Conservation (phyloP, 1,140 invertebrate genomes). For the Drosophila kohkoa region DNA sequence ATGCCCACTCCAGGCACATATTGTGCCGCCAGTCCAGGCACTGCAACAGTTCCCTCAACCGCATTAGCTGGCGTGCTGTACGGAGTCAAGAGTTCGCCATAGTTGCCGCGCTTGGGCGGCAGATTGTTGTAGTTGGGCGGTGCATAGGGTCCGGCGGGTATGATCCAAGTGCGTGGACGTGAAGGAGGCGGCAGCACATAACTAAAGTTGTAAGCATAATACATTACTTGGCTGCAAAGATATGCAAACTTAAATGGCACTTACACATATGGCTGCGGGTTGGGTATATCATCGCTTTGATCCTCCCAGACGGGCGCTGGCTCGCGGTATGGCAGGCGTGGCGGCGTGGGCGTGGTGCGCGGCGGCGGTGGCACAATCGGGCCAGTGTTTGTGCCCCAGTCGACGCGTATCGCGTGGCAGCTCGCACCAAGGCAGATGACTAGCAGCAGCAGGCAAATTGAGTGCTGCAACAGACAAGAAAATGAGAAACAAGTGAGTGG, state of each 20-base stretch:
- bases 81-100: conserved; percentile 45
- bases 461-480: conserved; percentile 49
- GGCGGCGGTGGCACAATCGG: conserved; percentile 86
- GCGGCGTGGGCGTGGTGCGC: conserved; percentile 84
- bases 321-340: conserved; percentile 85
- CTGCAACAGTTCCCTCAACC: conserved; percentile 33
- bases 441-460: conserved; percentile 76
- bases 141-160: conserved; percentile 65
- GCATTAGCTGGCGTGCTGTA: conserved; percentile 34
- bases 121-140: conserved; percentile 69
- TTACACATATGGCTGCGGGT: conserved; percentile 87
- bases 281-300: conserved; percentile 86
- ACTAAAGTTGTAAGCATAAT: conserved; percentile 35
- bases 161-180: conserved; percentile 73
- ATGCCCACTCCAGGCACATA: conserved; percentile 81
- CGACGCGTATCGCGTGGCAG: conserved; percentile 76
- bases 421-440: conserved; percentile 67
- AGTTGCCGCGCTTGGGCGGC: conserved; percentile 58
- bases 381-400: conserved; percentile 86
- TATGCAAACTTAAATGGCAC: conserved; percentile 1
- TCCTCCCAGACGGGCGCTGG: conserved; percentile 87
- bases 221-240: background rate
- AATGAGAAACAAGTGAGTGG: conserved; percentile 11
- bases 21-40: conserved; percentile 67
- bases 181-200: conserved; percentile 83